Evolutionary conservation across 2,113 vertebrate genomes (phyloP), one percentile per base, ranked within the genome.

Genomic region (Lonchura striata): DNA sequence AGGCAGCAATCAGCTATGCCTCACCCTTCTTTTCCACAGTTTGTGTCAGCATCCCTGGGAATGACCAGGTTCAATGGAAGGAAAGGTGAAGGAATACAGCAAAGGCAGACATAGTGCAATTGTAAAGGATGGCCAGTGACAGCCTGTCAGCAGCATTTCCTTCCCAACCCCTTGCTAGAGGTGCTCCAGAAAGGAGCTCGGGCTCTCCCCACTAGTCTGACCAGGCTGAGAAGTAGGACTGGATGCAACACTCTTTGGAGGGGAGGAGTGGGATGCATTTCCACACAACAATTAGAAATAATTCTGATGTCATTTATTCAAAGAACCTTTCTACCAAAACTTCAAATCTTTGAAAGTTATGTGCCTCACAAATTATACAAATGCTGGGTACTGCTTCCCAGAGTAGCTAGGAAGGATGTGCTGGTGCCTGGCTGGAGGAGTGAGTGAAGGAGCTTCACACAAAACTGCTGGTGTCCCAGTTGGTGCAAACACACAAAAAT

Each of bases 111-210:
- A 10, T 3, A 23, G 25, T 1, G 2, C 27, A 42, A 4, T 21
- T 60, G 31, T 23, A 65, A 69, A 70, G 46, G 22, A 13, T 44
- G 25, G 9, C 37, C 59, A 61, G 57, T 21, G 56, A 25, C 33
- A 63, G 44, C 22, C 1, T 1, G 46, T 31, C 60, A 74, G 74
- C 7, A 31, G 7, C 13, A 1, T 77, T 88, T 81, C 5, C 56
- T 59, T 77, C 52, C 46, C 4, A 1, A 10, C 0, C 0, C 5
- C 15, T 20, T 65, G 19, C 20, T 30, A 41, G 17, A 72, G 31
- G 13, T 37, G 21, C 21, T 72, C 60, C 59, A 86, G 65, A 64
- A 70, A 46, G 0, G 2, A 64, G 12, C 47, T 64, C 0, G 0
- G 27, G 28, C 31, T 65, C 24, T 61, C 19, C 15, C 39, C 42